Evolutionary conservation across 2,797 vertebrate genomes (phyloP).

Genomic region (Tokudaia tokunoshimensis): DNA sequence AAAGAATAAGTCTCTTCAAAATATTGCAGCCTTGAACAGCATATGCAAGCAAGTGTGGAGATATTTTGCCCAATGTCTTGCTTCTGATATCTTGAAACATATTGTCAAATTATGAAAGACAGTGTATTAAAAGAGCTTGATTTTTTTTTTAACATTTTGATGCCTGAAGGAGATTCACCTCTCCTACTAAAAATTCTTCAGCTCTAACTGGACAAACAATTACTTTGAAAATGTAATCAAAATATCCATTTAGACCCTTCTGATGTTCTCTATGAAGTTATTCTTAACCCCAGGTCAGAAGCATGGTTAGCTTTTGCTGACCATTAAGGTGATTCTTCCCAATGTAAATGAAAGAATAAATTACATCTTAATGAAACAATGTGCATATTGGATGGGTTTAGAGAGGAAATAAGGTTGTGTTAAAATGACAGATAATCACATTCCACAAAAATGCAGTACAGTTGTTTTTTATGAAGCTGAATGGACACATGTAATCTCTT

Average conservation of each 20-base stretch:
- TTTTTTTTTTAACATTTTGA: conserved; percentile 66
- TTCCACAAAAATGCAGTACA: conserved; percentile 35
- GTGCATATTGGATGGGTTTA: conserved; percentile 55
- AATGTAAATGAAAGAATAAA: conserved; percentile 53
- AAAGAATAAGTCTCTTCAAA: conserved; percentile 19
- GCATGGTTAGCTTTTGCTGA: conserved; percentile 35
- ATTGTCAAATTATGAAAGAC: background rate
- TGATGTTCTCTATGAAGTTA: conserved; percentile 4
- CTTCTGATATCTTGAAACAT: conserved; percentile 12
- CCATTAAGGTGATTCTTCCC: conserved; percentile 37
- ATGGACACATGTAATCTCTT: background rate
- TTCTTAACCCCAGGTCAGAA: background rate
- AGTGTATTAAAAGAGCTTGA: background rate
- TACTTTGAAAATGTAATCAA: conserved; percentile 74
- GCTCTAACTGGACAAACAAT: conserved; percentile 53
- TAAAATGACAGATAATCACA: conserved; percentile 16
- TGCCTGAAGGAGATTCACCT: conserved; percentile 64
- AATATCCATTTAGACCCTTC: conserved; percentile 67
- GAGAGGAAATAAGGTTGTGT: conserved; percentile 56
- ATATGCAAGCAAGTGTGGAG: background rate
- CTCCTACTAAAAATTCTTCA: conserved; percentile 56
- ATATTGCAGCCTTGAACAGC: background rate
- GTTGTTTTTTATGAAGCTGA: conserved; percentile 13
- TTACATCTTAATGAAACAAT: conserved; percentile 56
- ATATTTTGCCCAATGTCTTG: background rate